phyloP scores from a whole-genome alignment of 2,888 invertebrate species.

The Platycnemis pennipes region DNA sequence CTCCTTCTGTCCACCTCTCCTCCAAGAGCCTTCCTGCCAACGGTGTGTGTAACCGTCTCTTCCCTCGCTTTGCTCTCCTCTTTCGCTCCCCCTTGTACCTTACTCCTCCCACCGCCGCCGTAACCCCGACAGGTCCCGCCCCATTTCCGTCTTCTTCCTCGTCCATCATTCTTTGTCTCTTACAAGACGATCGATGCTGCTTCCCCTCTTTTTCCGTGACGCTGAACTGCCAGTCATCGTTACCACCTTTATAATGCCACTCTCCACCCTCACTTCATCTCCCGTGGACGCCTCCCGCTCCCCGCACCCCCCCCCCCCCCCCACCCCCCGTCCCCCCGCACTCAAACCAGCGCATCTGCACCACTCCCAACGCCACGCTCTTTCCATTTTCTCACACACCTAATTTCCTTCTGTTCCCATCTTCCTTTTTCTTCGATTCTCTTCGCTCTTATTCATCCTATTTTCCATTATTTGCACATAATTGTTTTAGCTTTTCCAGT shows the following conservation, averaged over 20 bases:
- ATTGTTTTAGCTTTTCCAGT: no score
- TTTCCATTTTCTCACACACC: no score
- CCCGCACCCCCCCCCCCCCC: neutral
- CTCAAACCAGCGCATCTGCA: no score
- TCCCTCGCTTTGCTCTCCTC: neutral
- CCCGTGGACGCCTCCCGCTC: neutral
- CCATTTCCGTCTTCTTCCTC: slow-evolving; percentile 10
- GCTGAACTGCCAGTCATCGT: slow-evolving; percentile 31
- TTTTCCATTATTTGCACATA: no score
- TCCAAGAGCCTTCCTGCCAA: neutral
- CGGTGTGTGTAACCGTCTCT: no score
- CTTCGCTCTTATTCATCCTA: no score
- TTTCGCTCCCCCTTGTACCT: neutral
- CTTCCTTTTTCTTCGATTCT: no score
- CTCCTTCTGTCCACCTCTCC: no score
- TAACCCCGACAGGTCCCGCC: neutral
- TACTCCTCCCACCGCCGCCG: neutral
- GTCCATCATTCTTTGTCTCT: slow-evolving; percentile 20
- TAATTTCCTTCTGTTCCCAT: no score
- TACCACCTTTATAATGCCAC: slow-evolving; percentile 36
- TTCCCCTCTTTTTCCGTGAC: neutral
- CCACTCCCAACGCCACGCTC: no score
- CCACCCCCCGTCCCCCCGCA: no score
- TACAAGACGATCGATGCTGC: slow-evolving; percentile 17
- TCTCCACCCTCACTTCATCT: slow-evolving; percentile 25